Conservation (phyloP, 2,797 vertebrate species). For the Danio jaintianensis region DNA sequence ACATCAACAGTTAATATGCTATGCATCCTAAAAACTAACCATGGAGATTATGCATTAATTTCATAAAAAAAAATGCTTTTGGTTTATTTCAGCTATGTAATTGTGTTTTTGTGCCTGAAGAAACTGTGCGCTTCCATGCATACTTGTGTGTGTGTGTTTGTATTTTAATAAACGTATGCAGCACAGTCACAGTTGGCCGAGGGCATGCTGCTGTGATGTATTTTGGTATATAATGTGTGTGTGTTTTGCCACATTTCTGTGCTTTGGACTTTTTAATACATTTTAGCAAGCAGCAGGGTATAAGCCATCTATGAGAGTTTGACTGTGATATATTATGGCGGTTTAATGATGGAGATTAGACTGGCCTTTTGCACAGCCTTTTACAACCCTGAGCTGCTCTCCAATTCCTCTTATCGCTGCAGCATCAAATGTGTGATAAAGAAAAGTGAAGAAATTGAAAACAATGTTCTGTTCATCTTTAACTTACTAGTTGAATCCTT, state of each 20-base stretch:
- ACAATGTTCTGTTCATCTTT: not conserved
- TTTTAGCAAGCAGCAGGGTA: not conserved
- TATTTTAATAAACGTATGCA: conserved; percentile 21
- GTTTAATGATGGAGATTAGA: conserved; percentile 41
- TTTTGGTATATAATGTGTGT: not conserved
- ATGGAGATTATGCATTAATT: not conserved
- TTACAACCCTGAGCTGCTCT: not conserved
- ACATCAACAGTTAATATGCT: not conserved
- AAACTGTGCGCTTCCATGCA: not conserved
- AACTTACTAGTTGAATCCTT: not conserved
- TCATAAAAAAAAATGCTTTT: not conserved
- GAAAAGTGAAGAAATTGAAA: conserved; percentile 8
- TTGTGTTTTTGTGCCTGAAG: not conserved
- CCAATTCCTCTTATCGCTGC: not conserved
- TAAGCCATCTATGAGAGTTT: conserved; percentile 14
- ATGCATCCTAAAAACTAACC: not conserved
- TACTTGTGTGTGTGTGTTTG: not conserved
- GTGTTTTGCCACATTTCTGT: conserved; percentile 21
- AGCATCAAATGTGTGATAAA: not conserved
- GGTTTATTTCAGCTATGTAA: not conserved
- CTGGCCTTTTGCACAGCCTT: conserved; percentile 18
- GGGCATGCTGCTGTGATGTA: not conserved
- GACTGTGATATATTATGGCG: conserved; percentile 23
- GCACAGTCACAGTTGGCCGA: conserved; percentile 2
- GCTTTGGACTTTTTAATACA: conserved; percentile 27